Evolutionary conservation across 2,113 vertebrate species (phyloP).

Genomic region (Spea bombifrons): DNA sequence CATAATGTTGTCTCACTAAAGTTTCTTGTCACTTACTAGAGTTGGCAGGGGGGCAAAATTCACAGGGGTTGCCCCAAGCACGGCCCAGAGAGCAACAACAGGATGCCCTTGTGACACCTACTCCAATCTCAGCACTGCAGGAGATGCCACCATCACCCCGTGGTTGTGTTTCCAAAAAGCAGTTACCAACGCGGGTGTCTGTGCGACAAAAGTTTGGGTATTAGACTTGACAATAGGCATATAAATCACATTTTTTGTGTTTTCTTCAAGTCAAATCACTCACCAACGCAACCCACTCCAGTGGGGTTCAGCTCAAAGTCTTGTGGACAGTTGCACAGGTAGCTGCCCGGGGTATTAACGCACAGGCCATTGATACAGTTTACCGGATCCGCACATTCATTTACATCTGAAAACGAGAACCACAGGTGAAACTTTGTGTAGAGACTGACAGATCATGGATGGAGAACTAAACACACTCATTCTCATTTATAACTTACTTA

Average conservation of each 20-base stretch:
- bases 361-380: slow-evolving; percentile 92
- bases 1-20: neutral
- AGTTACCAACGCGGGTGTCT: slow-evolving; percentile 88
- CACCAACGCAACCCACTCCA: slow-evolving; percentile 89
- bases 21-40: slow-evolving; percentile 71
- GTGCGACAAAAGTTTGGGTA: slow-evolving; percentile 5
- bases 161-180: slow-evolving; percentile 80
- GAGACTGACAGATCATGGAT: no score
- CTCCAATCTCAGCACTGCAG: slow-evolving; percentile 83
- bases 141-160: slow-evolving; percentile 87
- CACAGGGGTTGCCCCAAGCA: slow-evolving; percentile 91
- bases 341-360: slow-evolving; percentile 87
- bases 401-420: slow-evolving; percentile 71
- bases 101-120: slow-evolving; percentile 81
- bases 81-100: slow-evolving; percentile 87
- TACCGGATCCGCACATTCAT: slow-evolving; percentile 86
- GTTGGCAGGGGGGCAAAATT: slow-evolving; percentile 82
- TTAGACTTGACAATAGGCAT: neutral
- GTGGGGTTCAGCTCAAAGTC: slow-evolving; percentile 92
- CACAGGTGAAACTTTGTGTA: neutral
- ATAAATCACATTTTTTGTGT: neutral
- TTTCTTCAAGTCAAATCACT: slow-evolving; percentile 52
- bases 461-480: no score
- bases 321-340: slow-evolving; percentile 85
- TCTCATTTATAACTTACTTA: no score